Evolutionary conservation across 1,140 invertebrate genomes (phyloP).

Genomic region (Nymphalis io): DNA sequence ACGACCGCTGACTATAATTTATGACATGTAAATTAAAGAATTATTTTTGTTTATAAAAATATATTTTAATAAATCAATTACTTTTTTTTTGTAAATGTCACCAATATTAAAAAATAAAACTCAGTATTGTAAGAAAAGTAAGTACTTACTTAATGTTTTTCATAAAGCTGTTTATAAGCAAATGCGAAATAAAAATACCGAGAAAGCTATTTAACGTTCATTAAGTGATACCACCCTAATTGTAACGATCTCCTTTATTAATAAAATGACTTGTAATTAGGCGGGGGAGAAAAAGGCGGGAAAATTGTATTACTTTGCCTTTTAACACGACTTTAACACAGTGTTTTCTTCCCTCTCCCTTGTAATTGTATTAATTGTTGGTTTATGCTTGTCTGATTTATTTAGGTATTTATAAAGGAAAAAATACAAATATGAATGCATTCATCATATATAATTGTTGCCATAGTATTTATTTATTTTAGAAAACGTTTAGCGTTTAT

Average conservation of each 20-base stretch:
- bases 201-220: conserved; percentile 52
- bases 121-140: conserved; percentile 5
- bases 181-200: conserved; percentile 42
- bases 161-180: conserved; percentile 25
- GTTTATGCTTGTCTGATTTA: conserved; percentile 62
- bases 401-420: conserved; percentile 29
- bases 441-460: background rate
- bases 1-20: conserved; percentile 61
- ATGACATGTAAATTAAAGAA: conserved; percentile 58
- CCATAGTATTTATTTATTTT: background rate
- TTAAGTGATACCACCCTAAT: conserved; percentile 65
- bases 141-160: conserved; percentile 7
- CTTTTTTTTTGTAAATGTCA: background rate
- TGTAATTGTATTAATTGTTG: conserved; percentile 75
- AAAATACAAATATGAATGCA: background rate
- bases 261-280: conserved; percentile 77
- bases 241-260: conserved; percentile 75
- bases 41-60: conserved; percentile 21
- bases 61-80: background rate
- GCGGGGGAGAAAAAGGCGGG: conserved; percentile 72
- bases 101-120: background rate
- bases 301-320: conserved; percentile 73
- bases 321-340: conserved; percentile 69
- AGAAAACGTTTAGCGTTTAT: background rate
- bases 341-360: conserved; percentile 65